Base-by-base conservation (phyloP, 2,797 vertebrate species). In the Euphonia xanthogaster region DNA sequence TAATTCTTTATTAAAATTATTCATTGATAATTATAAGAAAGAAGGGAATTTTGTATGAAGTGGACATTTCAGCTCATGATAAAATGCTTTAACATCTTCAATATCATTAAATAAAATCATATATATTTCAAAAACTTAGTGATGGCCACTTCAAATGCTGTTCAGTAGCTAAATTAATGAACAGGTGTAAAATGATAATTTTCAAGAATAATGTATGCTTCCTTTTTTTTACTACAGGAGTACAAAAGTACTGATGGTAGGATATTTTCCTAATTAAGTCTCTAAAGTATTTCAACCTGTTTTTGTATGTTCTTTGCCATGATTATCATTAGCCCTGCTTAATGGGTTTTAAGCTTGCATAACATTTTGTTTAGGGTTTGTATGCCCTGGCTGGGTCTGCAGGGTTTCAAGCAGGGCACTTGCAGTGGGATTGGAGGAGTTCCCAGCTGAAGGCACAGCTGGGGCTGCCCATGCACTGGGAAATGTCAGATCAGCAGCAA, bases 91-190 rank as follows among this genome's bases (percentile, higher is more conserved):
- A 91, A 61, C 30, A 85, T 48, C 58, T 93, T 68, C 31, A 70
- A 7, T 40, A 90, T 23, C 21, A 84, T 93, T 85, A 75, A 68
- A 28, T 60, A 47, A 74, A 86, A 60, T 27, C 8, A 15, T 80
- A 71, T 60, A 1, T 7, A 67, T 79, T 83, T 54, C 35, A 94
- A 80, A 93, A 91, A 71, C 61, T 57, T 63, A 61, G 28, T 93
- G 53, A 24, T 92, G 44, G 27, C 73, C 53, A 79, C 71, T 95
- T 96, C 81, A 95, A 92, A 42, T 92, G 63, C 40, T 42, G 27
- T 87, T 96, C 42, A 71, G 75, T 75, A 94, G 90, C 80, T 96
- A 88, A 93, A 81, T 96, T 97, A 97, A 97, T 97, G 94, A 97
- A 89, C 93, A 97, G 90, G 63, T 97, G 77, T 95, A 74, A 68